Conservation (phyloP, 2,797 vertebrate species). For the Danio albolineatus region DNA sequence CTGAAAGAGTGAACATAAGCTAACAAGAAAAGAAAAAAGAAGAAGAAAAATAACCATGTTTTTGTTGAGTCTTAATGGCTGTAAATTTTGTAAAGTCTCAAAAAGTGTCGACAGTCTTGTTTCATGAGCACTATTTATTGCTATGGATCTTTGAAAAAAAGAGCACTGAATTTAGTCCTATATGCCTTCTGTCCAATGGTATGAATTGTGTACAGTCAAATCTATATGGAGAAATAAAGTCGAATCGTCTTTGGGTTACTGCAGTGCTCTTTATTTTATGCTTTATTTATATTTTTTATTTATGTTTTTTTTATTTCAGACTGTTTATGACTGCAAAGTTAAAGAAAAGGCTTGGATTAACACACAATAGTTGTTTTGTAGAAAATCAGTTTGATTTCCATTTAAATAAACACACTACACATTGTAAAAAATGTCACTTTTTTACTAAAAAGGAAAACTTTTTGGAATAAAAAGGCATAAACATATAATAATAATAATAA, state of each 20-base stretch:
- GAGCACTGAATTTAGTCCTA: constrained; percentile 87
- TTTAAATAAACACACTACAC: background rate
- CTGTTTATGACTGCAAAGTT: background rate
- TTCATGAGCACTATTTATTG: constrained; percentile 92
- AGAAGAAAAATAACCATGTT: constrained; percentile 11
- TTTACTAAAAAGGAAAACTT: too few species aligned
- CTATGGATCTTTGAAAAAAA: constrained; percentile 88
- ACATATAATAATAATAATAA: too few species aligned
- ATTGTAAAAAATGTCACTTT: background rate
- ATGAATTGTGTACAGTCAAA: constrained; percentile 91
- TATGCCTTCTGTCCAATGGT: constrained; percentile 91
- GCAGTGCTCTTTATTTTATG: background rate
- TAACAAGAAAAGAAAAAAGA: constrained; percentile 3
- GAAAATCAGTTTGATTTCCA: background rate
- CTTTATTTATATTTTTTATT: too few species aligned
- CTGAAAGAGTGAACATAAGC: constrained; percentile 15
- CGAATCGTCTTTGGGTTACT: constrained; percentile 85
- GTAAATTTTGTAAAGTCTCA: constrained; percentile 98
- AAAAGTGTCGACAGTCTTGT: constrained; percentile 85
- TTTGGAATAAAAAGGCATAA: too few species aligned
- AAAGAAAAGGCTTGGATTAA: background rate
- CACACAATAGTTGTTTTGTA: background rate
- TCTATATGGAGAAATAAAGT: constrained; percentile 90
- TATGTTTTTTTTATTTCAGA: background rate
- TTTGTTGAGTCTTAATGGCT: constrained; percentile 81